Conservation (phyloP, 2,797 vertebrate genomes). For the Odontamblyopus rebecca region DNA sequence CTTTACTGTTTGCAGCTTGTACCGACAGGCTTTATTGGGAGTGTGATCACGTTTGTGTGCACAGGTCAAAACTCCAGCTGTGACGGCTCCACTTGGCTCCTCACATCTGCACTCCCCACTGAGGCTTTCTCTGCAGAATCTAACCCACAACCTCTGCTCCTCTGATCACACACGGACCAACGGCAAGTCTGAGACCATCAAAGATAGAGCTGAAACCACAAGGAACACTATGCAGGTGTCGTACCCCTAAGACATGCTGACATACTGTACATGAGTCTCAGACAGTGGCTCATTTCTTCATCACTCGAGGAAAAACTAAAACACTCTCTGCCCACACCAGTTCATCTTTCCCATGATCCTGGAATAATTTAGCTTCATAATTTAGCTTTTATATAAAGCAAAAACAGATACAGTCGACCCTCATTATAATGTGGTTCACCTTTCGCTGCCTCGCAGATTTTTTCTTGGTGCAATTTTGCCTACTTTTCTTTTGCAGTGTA, state of each 20-base stretch:
- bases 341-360: no score
- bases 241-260: no score
- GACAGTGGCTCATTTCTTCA: no score
- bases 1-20: not conserved
- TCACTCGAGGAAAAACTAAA: no score
- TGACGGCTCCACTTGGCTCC: constrained; percentile 10
- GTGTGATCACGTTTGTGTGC: constrained; percentile 12
- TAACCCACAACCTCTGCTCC: constrained; percentile 13
- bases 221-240: not conserved
- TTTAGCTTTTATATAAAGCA: no score
- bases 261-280: not conserved
- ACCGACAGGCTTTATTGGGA: not conserved
- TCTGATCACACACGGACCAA: constrained; percentile 4
- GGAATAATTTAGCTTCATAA: no score
- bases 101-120: constrained; percentile 22
- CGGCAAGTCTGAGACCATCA: not conserved
- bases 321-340: no score
- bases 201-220: not conserved
- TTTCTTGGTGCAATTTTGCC: no score
- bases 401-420: no score
- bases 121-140: constrained; percentile 35
- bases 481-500: no score
- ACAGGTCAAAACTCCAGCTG: constrained; percentile 8
- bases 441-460: no score
- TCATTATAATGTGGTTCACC: no score